Conservation (phyloP, 2,797 vertebrate species). For the Gambusia yucatana region DNA sequence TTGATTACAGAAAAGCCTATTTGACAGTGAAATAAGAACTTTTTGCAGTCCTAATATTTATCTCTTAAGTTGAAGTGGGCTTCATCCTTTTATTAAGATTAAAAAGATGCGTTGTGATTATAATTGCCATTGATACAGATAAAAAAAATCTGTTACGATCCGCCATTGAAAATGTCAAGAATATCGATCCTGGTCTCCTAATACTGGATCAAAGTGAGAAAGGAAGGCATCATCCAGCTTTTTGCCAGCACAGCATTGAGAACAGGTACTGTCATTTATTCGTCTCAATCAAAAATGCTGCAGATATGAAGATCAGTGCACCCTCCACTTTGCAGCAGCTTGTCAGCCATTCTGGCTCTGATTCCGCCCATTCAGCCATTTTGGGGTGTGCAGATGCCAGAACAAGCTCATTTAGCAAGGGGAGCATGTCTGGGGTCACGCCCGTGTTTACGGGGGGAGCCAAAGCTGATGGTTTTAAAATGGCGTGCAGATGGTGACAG, state of each 20-base stretch:
- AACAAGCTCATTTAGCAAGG: slow-evolving; percentile 73
- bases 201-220: neutral
- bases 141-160: neutral
- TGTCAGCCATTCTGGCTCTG: slow-evolving; percentile 62
- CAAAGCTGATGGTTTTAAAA: slow-evolving; percentile 83
- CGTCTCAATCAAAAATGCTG: slow-evolving; percentile 36
- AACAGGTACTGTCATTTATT: slow-evolving; percentile 25
- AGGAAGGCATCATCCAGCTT: neutral
- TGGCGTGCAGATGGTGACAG: slow-evolving; percentile 82
- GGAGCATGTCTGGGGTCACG: slow-evolving; percentile 77
- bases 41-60: neutral
- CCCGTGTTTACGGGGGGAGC: slow-evolving; percentile 79
- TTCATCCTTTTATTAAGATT: neutral
- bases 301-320: slow-evolving; percentile 40
- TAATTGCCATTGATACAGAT: neutral
- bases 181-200: neutral
- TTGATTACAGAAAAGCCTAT: neutral
- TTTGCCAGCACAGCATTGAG: neutral
- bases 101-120: neutral
- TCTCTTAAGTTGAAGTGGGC: neutral
- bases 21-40: neutral
- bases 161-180: neutral
- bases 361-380: slow-evolving; percentile 66
- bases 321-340: slow-evolving; percentile 20
- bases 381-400: slow-evolving; percentile 73